Evolutionary conservation across 2,888 invertebrate genomes (phyloP).

Genomic region (Leptopilina myrica): DNA sequence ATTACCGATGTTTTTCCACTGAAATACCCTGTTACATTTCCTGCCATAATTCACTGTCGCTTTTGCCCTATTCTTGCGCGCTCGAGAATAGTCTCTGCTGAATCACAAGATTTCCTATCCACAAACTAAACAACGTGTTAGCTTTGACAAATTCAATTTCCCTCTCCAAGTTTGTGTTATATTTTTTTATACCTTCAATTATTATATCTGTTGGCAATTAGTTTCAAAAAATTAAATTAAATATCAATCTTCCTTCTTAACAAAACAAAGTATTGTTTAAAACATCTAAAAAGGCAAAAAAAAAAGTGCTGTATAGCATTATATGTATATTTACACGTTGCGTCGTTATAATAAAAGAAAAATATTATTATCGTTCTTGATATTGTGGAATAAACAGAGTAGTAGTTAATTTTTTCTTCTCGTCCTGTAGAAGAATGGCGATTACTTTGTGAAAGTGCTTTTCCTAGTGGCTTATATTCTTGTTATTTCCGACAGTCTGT

Average conservation of each 20-base stretch:
- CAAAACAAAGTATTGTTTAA: too few relatives aligned
- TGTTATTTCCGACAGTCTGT: conserved; percentile 13
- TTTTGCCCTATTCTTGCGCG: conserved; percentile 35
- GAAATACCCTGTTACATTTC: conserved; percentile 35
- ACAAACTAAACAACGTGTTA: conserved; percentile 26
- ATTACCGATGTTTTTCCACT: conserved; percentile 43
- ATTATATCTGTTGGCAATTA: neutral
- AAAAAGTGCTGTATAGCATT: too few relatives aligned
- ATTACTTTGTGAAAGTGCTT: conserved; percentile 6
- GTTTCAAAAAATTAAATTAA: too few relatives aligned
- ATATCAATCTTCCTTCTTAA: too few relatives aligned
- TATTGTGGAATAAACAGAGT: neutral
- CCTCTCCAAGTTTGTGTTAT: neutral
- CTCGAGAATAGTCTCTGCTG: conserved; percentile 6
- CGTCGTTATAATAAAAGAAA: too few relatives aligned
- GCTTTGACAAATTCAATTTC: conserved; percentile 19
- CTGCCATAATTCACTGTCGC: conserved; percentile 44
- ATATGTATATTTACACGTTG: too few relatives aligned
- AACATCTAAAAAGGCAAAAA: neutral
- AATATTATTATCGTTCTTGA: too few relatives aligned
- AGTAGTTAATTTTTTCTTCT: neutral
- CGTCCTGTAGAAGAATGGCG: neutral
- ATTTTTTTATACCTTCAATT: neutral
- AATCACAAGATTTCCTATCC: conserved; percentile 27
- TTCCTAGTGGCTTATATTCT: neutral